A percentile compares a stretch with the other conserved stretches of the same genome.
Conservation (phyloP, 2,888 invertebrate genomes). For the Athrips mouffetella region DNA sequence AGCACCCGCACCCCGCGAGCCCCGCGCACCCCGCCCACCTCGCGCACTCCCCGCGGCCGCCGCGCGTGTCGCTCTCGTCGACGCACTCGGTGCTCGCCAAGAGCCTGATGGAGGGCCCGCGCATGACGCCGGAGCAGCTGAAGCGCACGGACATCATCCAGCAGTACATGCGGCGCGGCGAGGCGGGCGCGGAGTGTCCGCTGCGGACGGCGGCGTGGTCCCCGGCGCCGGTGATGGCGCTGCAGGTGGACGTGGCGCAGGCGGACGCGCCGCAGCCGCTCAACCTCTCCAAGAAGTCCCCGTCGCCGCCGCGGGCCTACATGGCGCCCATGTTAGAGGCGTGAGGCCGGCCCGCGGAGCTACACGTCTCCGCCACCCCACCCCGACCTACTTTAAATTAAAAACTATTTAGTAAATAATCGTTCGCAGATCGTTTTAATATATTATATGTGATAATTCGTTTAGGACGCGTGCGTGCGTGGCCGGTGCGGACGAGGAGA, state of each 20-base stretch:
- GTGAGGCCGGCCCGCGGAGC: conserved; percentile 78
- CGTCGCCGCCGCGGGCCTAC: conserved; percentile 77
- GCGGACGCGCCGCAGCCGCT: conserved; percentile 90
- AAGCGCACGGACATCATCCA: conserved; percentile 95
- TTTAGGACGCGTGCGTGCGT: conserved; percentile 76
- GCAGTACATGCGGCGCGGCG: conserved; percentile 92
- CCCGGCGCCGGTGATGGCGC: conserved; percentile 61
- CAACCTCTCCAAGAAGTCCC: conserved; percentile 92
- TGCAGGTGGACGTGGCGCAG: conserved; percentile 89
- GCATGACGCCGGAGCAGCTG: conserved; percentile 95
- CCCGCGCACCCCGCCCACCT: conserved; percentile 60
- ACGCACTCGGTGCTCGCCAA: conserved; percentile 94
- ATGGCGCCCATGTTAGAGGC: conserved; percentile 82
- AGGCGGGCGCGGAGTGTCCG: conserved; percentile 73
- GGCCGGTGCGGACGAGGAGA: conserved; percentile 78
- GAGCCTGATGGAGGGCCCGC: conserved; percentile 94
- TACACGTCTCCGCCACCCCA: conserved; percentile 70
- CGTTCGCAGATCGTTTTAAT: conserved; percentile 81
- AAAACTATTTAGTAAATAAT: conserved; percentile 70
- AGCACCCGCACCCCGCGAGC: conserved; percentile 68
- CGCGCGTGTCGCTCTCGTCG: conserved; percentile 83
- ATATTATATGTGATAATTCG: conserved; percentile 84
- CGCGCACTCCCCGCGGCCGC: conserved; percentile 76
- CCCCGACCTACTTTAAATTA: conserved; percentile 77
- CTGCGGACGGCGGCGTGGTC: conserved; percentile 52